phyloP scores from a whole-genome alignment of 2,888 invertebrate species.

The Melanophora roralis region DNA sequence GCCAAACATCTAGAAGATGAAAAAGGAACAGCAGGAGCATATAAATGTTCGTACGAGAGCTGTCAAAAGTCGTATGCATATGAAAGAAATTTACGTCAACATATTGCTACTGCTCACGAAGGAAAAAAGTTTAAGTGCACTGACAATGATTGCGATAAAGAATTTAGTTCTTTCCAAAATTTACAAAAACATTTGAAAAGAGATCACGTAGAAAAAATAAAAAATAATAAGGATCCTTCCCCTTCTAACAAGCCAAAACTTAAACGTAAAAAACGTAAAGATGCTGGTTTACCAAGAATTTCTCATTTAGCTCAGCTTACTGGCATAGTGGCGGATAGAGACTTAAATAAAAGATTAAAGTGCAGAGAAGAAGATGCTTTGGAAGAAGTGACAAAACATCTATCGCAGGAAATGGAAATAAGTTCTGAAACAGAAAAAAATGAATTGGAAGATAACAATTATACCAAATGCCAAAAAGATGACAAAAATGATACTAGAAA shows the following conservation, averaged over 20 bases:
- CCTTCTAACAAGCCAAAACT: not conserved
- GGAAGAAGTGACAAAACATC: conserved; percentile 49
- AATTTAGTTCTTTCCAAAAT: conserved; percentile 71
- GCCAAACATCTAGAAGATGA: conserved; percentile 68
- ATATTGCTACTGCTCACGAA: conserved; percentile 79
- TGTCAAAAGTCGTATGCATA: conserved; percentile 78
- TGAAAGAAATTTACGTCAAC: conserved; percentile 79
- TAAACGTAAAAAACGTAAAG: conserved; percentile 69
- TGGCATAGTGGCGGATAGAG: conserved; percentile 67
- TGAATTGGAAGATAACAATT: not conserved
- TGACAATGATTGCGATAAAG: conserved; percentile 68
- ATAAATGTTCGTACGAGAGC: conserved; percentile 73
- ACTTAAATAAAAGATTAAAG: conserved; percentile 68
- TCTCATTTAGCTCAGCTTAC: conserved; percentile 70
- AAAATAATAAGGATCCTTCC: not conserved
- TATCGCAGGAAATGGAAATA: conserved; percentile 42
- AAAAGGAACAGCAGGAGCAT: conserved; percentile 48
- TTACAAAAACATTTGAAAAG: conserved; percentile 67
- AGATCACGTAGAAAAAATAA: conserved; percentile 59
- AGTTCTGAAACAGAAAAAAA: conserved; percentile 5
- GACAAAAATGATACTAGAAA: not conserved
- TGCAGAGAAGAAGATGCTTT: conserved; percentile 65
- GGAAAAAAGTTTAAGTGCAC: conserved; percentile 78
- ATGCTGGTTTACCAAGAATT: conserved; percentile 69
- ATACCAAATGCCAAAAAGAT: no score